Conservation (phyloP, 2,797 vertebrate genomes). For the Tinamus major region DNA sequence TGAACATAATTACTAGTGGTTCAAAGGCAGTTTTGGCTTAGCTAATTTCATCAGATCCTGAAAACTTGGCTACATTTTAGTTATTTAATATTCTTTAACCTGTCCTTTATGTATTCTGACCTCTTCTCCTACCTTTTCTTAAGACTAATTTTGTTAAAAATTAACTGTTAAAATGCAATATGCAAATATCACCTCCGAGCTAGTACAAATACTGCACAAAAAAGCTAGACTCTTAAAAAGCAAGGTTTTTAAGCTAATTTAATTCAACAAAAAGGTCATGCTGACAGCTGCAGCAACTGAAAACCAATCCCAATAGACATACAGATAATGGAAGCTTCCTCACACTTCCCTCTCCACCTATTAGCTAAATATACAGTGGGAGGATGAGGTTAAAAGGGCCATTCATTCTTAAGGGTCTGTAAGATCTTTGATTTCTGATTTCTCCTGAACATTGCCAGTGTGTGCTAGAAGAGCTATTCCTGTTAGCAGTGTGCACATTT, state of each 20-base stretch:
- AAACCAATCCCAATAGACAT: not conserved
- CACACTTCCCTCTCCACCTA: not conserved
- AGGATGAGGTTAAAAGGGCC: not conserved
- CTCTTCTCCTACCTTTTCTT: not conserved
- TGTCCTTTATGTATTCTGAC: constrained; percentile 50
- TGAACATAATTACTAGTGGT: constrained; percentile 7
- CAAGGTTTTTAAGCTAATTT: not conserved
- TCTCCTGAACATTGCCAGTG: not conserved
- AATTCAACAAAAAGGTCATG: constrained; percentile 40
- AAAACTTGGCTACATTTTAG: constrained; percentile 1
- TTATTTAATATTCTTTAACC: constrained; percentile 53
- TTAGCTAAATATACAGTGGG: not conserved
- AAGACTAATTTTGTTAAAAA: constrained; percentile 53
- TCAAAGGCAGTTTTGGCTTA: constrained; percentile 11
- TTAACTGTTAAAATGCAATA: not conserved
- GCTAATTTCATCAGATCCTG: constrained; percentile 49
- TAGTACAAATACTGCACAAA: not conserved
- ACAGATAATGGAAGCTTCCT: not conserved
- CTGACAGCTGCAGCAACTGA: not conserved
- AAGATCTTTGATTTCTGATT: constrained; percentile 23
- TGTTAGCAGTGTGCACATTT: not conserved
- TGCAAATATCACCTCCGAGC: not conserved
- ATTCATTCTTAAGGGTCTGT: not conserved
- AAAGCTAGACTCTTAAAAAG: constrained; percentile 12
- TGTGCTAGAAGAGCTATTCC: not conserved